Conservation (phyloP, 1,140 invertebrate genomes). For the Formica selysi region DNA sequence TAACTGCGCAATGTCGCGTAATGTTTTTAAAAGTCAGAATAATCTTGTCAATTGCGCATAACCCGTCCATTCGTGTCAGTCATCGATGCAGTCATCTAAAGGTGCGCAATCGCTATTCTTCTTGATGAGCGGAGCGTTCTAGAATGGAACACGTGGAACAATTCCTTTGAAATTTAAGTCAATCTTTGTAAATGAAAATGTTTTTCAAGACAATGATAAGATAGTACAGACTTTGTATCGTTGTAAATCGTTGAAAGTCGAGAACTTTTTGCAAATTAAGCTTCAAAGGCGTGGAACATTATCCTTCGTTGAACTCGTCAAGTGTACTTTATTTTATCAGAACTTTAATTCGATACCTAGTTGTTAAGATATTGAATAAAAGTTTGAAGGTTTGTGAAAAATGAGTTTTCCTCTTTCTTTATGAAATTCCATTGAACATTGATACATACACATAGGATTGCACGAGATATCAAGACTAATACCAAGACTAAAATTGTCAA, state of each 20-base stretch:
- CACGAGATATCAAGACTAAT: too few species aligned
- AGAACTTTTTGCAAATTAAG: not conserved
- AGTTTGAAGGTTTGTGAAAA: not conserved
- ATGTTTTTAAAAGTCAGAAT: constrained; percentile 27
- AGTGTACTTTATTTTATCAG: not conserved
- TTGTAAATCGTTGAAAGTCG: not conserved
- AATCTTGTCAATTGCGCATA: constrained; percentile 30
- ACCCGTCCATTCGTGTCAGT: not conserved
- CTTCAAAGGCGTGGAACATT: not conserved
- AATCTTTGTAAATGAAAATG: not conserved
- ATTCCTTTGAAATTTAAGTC: not conserved
- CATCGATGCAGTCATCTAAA: constrained; percentile 42
- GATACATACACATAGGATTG: too few species aligned
- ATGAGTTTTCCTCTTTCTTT: not conserved
- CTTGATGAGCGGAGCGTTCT: not conserved
- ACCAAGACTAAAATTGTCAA: too few species aligned
- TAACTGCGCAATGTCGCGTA: constrained; percentile 24
- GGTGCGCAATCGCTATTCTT: constrained; percentile 16
- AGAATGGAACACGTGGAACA: not conserved
- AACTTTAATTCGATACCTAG: not conserved
- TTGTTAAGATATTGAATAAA: constrained; percentile 14
- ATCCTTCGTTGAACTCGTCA: not conserved
- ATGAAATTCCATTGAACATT: not conserved
- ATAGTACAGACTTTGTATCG: not conserved
- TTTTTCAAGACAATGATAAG: too few species aligned